Base-by-base conservation (phyloP, 2,113 vertebrate species). In the Siniperca chuatsi region DNA sequence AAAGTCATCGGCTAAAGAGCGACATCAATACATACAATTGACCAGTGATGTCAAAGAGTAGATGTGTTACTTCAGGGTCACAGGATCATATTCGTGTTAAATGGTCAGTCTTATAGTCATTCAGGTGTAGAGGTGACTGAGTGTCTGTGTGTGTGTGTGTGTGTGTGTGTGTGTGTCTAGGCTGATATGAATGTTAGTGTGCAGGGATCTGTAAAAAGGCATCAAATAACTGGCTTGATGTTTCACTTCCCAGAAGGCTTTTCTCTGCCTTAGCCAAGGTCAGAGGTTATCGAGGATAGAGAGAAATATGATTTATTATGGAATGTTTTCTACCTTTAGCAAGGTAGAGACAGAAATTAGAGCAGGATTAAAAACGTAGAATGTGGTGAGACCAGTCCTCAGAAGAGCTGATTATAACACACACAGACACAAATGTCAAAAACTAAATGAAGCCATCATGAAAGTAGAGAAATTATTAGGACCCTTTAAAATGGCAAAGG, bases 231-330 rank as follows among this genome's bases (percentile, higher is more conserved):
- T 77, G 65, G 84, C 89, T 91, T 89, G 33, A 16, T 83, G 37
- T 94, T 92, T 88, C 89, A 90, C 87, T 89, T 91, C 85, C 91
- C 90, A 89, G 61, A 83, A 72, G 85, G 64, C 88, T 87, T 90
- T 83, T 89, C 79, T 90, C 84, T 48, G 78, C 79, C 84, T 92
- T 81, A 86, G 75, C 70, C 82, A 85, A 90, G 83, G 92, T 92
- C 84, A 91, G 71, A 91, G 92, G 92, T 93, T 91, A 93, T 92
- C 83, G 0, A 48, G 86, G 78, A 90, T 62, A 69, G 71, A 85
- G 72, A 77, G 84, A 88, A 91, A 92, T 76, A 90, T 87, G 89
- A 91, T 87, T 92, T 88, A 83, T 48, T 72, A 52, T 35, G 37
- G 54, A 57, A 68, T 87, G 86, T 83, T 84, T 90, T 87, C 72